Evolutionary conservation across 2,113 vertebrate genomes (phyloP).

Genomic region (Trichechus manatus): DNA sequence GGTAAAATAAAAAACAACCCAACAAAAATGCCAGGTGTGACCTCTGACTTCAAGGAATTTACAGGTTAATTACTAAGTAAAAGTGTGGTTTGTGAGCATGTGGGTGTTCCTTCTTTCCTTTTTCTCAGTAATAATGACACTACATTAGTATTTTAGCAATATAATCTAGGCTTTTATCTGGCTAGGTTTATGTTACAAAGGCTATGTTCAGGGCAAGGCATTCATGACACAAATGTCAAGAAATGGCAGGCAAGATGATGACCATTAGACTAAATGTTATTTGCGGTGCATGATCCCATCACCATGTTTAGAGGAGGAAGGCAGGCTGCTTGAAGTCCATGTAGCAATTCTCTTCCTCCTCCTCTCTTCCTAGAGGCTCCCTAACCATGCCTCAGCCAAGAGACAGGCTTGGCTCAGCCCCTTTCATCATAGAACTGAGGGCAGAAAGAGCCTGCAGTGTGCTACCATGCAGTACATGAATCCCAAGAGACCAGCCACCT

Average conservation of each 20-base stretch:
- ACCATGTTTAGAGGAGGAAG: neutral
- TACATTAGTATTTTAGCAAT: neutral
- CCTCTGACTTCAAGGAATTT: neutral
- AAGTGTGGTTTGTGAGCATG: neutral
- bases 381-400: neutral
- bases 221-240: neutral
- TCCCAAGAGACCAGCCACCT: neutral
- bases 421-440: neutral
- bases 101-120: neutral
- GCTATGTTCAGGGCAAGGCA: neutral
- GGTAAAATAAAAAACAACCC: neutral
- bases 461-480: too few species aligned
- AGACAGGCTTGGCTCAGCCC: too few species aligned
- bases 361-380: neutral
- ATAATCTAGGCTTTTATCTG: neutral
- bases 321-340: neutral
- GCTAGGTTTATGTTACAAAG: neutral
- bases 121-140: neutral
- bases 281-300: rapidly evolving
- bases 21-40: neutral
- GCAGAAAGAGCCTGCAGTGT: neutral
- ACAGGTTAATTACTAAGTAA: neutral
- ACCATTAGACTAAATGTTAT: neutral
- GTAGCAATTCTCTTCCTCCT: neutral
- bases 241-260: neutral